phyloP scores from a whole-genome alignment of 2,113 vertebrate species.

The Phrynocephalus versicolor region DNA sequence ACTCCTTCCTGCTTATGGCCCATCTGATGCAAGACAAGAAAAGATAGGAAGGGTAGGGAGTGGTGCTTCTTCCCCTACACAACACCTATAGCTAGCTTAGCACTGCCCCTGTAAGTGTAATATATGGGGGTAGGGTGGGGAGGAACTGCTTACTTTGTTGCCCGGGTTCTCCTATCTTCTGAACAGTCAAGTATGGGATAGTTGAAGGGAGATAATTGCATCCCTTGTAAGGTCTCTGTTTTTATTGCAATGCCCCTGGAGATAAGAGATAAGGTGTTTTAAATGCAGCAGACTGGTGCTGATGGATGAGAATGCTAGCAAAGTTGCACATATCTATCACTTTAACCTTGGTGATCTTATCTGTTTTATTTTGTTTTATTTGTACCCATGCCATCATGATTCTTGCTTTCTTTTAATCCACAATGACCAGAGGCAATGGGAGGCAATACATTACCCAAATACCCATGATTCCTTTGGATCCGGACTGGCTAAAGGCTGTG shows the following conservation, averaged over 20 bases:
- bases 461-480: conserved; percentile 5
- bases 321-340: not conserved
- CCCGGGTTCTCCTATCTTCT: not conserved
- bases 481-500: conserved; percentile 4
- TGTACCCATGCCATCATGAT: not conserved
- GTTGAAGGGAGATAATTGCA: not conserved
- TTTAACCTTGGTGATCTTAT: not conserved
- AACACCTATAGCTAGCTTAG: not conserved
- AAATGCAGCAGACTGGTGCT: not conserved
- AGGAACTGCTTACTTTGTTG: not conserved
- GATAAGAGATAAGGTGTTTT: conserved; percentile 2
- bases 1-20: too few species aligned
- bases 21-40: too few species aligned
- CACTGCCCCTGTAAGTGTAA: not conserved
- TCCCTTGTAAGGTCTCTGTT: not conserved
- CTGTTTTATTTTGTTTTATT: conserved; percentile 15
- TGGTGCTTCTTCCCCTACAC: not conserved
- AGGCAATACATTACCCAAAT: not conserved
- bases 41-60: not conserved
- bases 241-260: not conserved
- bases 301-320: not conserved
- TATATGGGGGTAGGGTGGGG: not conserved
- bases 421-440: not conserved
- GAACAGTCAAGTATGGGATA: not conserved
- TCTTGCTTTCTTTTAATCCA: not conserved